Conservation (phyloP, 1,140 invertebrate species). For the Popillia japonica region DNA sequence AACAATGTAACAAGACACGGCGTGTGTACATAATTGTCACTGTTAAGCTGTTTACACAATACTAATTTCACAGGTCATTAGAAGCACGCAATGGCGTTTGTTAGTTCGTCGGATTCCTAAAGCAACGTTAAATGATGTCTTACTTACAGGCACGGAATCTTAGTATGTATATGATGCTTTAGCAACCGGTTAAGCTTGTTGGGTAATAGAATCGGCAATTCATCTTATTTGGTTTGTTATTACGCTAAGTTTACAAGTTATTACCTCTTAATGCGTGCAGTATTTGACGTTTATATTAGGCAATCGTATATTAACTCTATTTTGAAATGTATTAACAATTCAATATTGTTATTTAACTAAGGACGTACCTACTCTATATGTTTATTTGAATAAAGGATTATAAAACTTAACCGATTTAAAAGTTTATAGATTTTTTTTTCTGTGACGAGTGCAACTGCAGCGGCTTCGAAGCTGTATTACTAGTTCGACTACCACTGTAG, state of each 20-base stretch:
- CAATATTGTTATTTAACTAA: not conserved
- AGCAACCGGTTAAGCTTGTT: not conserved
- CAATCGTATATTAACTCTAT: not conserved
- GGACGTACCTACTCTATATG: no score
- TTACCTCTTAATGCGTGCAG: not conserved
- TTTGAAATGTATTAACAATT: constrained; percentile 4
- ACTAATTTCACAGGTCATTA: constrained; percentile 15
- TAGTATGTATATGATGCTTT: not conserved
- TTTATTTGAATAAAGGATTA: no score
- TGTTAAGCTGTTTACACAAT: constrained; percentile 18
- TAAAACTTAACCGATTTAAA: no score
- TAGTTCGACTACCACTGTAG: no score
- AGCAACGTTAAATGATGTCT: constrained; percentile 12
- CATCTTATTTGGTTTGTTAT: constrained; percentile 23
- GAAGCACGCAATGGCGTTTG: not conserved
- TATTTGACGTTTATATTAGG: constrained; percentile 28
- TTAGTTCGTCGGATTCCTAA: constrained; percentile 7
- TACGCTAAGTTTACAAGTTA: constrained; percentile 4
- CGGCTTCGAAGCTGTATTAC: no score
- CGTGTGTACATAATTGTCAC: constrained; percentile 24
- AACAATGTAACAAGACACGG: not conserved
- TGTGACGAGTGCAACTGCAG: no score
- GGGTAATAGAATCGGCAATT: constrained; percentile 25
- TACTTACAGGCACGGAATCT: not conserved
- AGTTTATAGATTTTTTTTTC: no score